These are phyloP conservation scores for Myopa testacea DNA, from an alignment of 2,888 invertebrate genomes.

Conservation along the genomic window DNA sequence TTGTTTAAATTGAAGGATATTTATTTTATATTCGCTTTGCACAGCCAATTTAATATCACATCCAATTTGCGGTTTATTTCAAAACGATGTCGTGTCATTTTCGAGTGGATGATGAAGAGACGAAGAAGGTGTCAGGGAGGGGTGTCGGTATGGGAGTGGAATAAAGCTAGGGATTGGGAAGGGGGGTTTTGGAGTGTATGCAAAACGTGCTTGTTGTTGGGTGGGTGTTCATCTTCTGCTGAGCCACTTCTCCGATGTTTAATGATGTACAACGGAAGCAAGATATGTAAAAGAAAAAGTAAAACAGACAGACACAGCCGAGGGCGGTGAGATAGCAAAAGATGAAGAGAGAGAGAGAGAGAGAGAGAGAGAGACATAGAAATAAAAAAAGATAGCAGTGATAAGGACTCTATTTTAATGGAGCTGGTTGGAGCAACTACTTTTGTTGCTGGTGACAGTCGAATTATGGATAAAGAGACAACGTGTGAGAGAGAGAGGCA, in stretches of 20 bases:
- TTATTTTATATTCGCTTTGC: slow-evolving; percentile 66
- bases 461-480: too few relatives aligned
- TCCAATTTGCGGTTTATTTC: slow-evolving; percentile 68
- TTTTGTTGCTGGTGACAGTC: too few relatives aligned
- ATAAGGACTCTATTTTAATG: neutral
- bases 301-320: neutral
- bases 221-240: neutral
- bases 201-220: neutral
- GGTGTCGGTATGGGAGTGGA: neutral
- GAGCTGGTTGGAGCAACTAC: too few relatives aligned
- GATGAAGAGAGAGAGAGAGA: neutral
- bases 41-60: slow-evolving; percentile 68
- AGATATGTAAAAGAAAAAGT: neutral
- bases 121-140: neutral
- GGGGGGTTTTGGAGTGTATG: neutral
- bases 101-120: neutral
- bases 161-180: too few relatives aligned
- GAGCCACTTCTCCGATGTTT: neutral
- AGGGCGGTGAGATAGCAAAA: neutral
- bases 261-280: slow-evolving; percentile 25
- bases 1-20: slow-evolving; percentile 65
- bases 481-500: neutral
- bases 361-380: neutral
- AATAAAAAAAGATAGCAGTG: neutral
- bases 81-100: slow-evolving; percentile 37